Conservation (phyloP, 2,113 vertebrate species). For the Zonotrichia leucophrys region DNA sequence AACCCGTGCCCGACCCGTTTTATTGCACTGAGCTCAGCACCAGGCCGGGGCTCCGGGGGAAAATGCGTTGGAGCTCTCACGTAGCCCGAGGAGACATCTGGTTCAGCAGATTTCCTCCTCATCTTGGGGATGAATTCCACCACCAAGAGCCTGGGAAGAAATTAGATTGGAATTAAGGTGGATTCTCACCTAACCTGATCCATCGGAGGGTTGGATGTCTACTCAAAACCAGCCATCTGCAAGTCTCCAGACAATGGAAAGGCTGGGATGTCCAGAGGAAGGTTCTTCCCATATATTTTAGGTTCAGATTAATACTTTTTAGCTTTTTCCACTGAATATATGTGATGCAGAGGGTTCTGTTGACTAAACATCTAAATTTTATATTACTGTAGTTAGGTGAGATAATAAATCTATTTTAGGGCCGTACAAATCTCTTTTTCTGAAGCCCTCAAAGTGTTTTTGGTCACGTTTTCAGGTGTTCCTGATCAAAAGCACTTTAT, state of each 20-base stretch:
- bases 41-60: background rate
- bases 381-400: background rate
- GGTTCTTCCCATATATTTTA: background rate
- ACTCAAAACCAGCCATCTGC: background rate
- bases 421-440: background rate
- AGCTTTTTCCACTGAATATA: background rate
- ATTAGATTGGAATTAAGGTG: background rate
- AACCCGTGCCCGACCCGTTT: background rate
- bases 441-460: background rate
- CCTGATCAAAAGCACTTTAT: background rate
- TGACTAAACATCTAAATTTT: background rate
- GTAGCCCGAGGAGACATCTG: background rate
- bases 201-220: background rate
- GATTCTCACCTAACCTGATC: background rate
- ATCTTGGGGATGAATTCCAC: background rate
- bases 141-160: background rate
- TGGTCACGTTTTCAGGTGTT: background rate
- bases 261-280: background rate
- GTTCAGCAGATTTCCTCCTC: background rate
- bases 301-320: background rate
- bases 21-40: slow-evolving; percentile 37
- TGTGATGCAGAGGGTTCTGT: background rate
- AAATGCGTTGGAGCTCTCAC: background rate
- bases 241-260: background rate
- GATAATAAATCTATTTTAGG: background rate